Evolutionary conservation across 2,888 invertebrate species (phyloP), one percentile per base, ranked within the genome.

Genomic region (Amphipoea lucens): DNA sequence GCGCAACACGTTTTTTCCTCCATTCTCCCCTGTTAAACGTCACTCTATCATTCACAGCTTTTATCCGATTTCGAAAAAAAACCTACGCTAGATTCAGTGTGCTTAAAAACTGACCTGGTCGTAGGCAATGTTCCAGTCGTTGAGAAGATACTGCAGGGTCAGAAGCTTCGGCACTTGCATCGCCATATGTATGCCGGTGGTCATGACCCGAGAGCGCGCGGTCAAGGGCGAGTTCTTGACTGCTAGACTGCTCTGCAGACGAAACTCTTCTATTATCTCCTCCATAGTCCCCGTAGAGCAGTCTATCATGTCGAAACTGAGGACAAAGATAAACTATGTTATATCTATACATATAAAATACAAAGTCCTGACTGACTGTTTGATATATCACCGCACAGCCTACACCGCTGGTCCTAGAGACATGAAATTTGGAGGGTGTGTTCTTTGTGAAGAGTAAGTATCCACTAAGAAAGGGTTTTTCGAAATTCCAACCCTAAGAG

Each of bases 231-330:
- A 88, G 0, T 87, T 45, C 0, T 66, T 72, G 0, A 29, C 14
- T 3, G 94, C 90, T 23, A 92, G 4, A 82, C 90, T 76, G 36
- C 85, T 88, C 77, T 94, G 95, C 14, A 92, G 42, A 0, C 90
- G 90, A 67, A 95, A 94, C 85, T 93, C 91, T 1, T 91, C 90
- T 2, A 95, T 82, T 2, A 96, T 77, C 57, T 87, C 90, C 80
- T 94, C 95, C 93, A 96, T 94, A 0, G 95, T 91, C 17, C 96
- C 96, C 0, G 94, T 94, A 0, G 93, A 89, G 66, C 94, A 93
- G 54, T 96, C 95, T 23, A 96, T 40, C 23, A 97, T 92, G 74
- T 96, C 95, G 83, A 95, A 94, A 87, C 97, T 97, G 74, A 17
- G n/a, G 17, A 65, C 42, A 57, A 72, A 42, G n/a, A 57, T n/a